Percentiles rank a stretch among this genome's conserved stretches.
These are phyloP conservation scores for Athripsodes cinereus DNA, from an alignment of 2,888 invertebrate genomes.

Conservation along the genomic window DNA sequence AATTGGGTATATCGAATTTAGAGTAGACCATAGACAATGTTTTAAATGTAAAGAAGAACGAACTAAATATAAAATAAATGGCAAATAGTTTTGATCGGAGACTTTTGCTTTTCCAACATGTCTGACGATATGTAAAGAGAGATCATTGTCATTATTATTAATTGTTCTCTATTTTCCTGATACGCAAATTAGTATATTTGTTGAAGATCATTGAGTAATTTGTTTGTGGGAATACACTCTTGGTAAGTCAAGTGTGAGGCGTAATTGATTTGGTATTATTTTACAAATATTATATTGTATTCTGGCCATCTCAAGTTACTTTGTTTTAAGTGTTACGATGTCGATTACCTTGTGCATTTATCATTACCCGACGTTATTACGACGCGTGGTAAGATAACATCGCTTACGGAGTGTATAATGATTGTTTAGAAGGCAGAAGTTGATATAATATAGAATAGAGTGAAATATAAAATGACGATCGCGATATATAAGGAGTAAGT, in stretches of 20 bases:
- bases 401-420: too few relatives aligned
- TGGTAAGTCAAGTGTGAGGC: too few relatives aligned
- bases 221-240: too few relatives aligned
- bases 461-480: too few relatives aligned
- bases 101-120: slow-evolving; percentile 54
- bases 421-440: too few relatives aligned
- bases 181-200: slow-evolving; percentile 1
- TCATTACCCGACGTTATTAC: too few relatives aligned
- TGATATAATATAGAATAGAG: too few relatives aligned
- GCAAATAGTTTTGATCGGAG: slow-evolving; percentile 36
- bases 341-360: too few relatives aligned
- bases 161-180: slow-evolving; percentile 32
- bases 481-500: not conserved
- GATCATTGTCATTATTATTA: not conserved
- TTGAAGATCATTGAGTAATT: too few relatives aligned
- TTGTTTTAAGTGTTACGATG: not conserved
- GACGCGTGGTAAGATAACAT: too few relatives aligned
- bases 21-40: not conserved
- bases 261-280: not conserved
- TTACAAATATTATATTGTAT: not conserved
- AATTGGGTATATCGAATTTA: too few relatives aligned
- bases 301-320: not conserved
- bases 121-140: slow-evolving; percentile 48
- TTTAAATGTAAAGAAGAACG: slow-evolving; percentile 11
- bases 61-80: slow-evolving; percentile 7